Conservation (phyloP, 2,888 invertebrate species). For the Drosophila paranaensis region DNA sequence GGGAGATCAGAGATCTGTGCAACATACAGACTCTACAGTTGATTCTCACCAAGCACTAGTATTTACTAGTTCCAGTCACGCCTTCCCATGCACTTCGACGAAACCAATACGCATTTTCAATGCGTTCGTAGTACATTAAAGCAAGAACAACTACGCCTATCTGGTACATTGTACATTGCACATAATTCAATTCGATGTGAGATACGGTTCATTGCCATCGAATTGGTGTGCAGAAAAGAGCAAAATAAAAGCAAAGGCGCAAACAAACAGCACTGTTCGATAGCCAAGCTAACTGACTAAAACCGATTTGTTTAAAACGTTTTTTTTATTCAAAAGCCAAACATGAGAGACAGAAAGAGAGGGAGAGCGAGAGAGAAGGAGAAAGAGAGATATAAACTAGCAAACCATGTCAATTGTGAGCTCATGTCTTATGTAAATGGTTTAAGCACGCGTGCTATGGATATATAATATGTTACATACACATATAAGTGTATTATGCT, state of each 20-base stretch:
- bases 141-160: constrained; percentile 24
- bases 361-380: not conserved
- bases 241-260: not conserved
- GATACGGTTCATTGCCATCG: constrained; percentile 76
- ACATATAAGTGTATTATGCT: not conserved
- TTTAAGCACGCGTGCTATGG: constrained; percentile 59
- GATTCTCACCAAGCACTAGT: not conserved
- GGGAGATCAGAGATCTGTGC: not conserved
- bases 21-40: not conserved
- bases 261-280: constrained; percentile 23
- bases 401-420: constrained; percentile 62
- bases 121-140: not conserved
- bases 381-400: constrained; percentile 41
- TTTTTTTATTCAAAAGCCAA: constrained; percentile 31
- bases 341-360: constrained; percentile 8
- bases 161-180: constrained; percentile 55
- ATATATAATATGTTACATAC: constrained; percentile 42
- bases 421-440: constrained; percentile 70
- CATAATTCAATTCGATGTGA: constrained; percentile 44
- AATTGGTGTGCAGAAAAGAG: constrained; percentile 38
- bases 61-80: not conserved
- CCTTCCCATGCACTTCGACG: not conserved
- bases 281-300: constrained; percentile 44
- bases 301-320: constrained; percentile 39
- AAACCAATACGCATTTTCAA: not conserved